Percentiles rank a stretch among this genome's conserved stretches.
These are phyloP conservation scores for Pipa parva DNA, from an alignment of 2,113 vertebrate species.

Conservation along the genomic window DNA sequence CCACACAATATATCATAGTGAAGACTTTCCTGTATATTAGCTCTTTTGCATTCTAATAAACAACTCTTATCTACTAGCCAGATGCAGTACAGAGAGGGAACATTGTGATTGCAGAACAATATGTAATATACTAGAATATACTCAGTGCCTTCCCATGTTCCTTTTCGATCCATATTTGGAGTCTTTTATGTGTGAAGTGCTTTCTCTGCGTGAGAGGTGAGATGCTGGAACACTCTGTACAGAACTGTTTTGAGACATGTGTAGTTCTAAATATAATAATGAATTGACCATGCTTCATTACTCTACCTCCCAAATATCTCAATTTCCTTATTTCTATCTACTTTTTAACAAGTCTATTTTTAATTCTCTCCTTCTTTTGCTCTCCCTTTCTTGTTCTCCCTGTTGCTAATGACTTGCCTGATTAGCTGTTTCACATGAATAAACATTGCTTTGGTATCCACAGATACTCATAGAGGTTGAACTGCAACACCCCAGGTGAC, in stretches of 20 bases:
- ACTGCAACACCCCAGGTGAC: neutral
- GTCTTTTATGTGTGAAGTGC: conserved; percentile 19
- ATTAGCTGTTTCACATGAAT: neutral
- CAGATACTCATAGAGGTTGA: neutral
- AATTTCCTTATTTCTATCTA: neutral
- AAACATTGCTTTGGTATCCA: neutral
- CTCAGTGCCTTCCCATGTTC: conserved; percentile 15
- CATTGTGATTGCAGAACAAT: neutral
- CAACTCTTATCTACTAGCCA: too few relatives aligned
- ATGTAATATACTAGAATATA: neutral
- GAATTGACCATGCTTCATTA: conserved; percentile 10
- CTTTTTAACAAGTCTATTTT: conserved; percentile 5
- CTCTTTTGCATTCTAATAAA: too few relatives aligned
- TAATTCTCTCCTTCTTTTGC: neutral
- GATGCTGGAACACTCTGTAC: conserved; percentile 33
- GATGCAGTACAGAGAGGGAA: too few relatives aligned
- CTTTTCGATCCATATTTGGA: neutral
- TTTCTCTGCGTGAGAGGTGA: conserved; percentile 26
- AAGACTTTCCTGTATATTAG: too few relatives aligned
- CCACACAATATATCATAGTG: too few relatives aligned
- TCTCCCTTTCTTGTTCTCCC: neutral
- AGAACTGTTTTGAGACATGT: neutral
- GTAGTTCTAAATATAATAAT: conserved; percentile 17
- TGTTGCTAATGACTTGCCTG: neutral
- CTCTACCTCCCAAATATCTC: neutral